Percentiles rank a stretch among this genome's conserved stretches.
phyloP scores from a whole-genome alignment of 2,888 invertebrate genomes.

The Macroteleia sp. region DNA sequence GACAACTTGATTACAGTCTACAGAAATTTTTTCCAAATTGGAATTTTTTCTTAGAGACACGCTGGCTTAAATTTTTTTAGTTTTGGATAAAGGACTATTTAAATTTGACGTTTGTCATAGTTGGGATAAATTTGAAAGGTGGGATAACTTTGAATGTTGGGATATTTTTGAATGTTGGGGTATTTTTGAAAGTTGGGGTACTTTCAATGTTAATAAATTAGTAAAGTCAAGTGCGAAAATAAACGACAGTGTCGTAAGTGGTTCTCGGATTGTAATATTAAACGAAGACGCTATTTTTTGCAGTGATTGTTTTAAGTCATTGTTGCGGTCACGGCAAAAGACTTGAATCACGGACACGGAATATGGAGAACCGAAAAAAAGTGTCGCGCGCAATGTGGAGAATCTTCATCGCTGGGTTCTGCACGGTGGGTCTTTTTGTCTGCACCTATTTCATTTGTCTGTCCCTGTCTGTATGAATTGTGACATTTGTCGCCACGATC shows the following conservation, averaged over 20 bases:
- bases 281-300: slow-evolving; percentile 33
- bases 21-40: too few relatives aligned
- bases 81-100: too few relatives aligned
- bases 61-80: too few relatives aligned
- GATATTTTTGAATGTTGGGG: too few relatives aligned
- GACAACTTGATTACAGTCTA: too few relatives aligned
- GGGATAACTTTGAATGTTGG: too few relatives aligned
- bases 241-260: slow-evolving; percentile 11
- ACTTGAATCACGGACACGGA: slow-evolving; percentile 34
- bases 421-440: slow-evolving; percentile 74
- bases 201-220: too few relatives aligned
- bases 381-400: slow-evolving; percentile 76
- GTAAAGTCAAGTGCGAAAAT: too few relatives aligned
- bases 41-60: too few relatives aligned
- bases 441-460: slow-evolving; percentile 34
- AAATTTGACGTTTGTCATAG: too few relatives aligned
- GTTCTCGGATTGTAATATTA: slow-evolving; percentile 1
- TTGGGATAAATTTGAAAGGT: too few relatives aligned
- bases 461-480: slow-evolving; percentile 30
- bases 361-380: slow-evolving; percentile 49
- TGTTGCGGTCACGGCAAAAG: slow-evolving; percentile 47
- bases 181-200: too few relatives aligned
- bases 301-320: slow-evolving; percentile 38
- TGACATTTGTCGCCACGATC: slow-evolving; percentile 24
- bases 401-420: slow-evolving; percentile 77